Evolutionary conservation across 2,888 invertebrate species (phyloP).

Genomic region (Pocota personata): DNA sequence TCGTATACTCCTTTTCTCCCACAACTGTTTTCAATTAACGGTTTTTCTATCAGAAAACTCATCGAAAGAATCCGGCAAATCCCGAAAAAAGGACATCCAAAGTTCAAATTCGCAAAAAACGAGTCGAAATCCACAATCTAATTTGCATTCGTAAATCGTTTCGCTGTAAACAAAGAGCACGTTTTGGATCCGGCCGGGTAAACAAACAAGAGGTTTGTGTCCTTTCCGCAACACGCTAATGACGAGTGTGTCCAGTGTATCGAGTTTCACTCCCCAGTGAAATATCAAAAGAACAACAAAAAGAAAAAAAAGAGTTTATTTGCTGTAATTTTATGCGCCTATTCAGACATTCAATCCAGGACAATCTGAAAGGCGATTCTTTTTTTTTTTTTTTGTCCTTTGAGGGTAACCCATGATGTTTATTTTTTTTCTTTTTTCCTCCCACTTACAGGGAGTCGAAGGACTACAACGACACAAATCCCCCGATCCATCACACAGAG

Average conservation of each 20-base stretch:
- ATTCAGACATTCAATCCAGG: conserved; percentile 44
- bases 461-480: conserved; percentile 60
- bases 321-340: conserved; percentile 70
- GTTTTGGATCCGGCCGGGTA: conserved; percentile 46
- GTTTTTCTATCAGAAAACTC: conserved; percentile 52
- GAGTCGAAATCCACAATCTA: conserved; percentile 66
- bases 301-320: conserved; percentile 47
- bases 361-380: conserved; percentile 40
- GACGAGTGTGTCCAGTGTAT: conserved; percentile 60
- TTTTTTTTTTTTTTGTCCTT: conserved; percentile 15
- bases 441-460: conserved; percentile 18
- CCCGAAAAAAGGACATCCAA: conserved; percentile 18
- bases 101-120: neutral
- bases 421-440: conserved; percentile 16
- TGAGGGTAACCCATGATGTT: conserved; percentile 28
- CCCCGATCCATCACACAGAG: conserved; percentile 64
- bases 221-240: conserved; percentile 46
- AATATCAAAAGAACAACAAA: conserved; percentile 20
- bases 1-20: neutral
- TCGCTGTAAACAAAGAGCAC: conserved; percentile 70
- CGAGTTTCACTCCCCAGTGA: conserved; percentile 30
- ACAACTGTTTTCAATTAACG: conserved; percentile 72
- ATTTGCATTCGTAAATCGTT: conserved; percentile 73
- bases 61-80: conserved; percentile 37
- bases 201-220: conserved; percentile 53